These are phyloP conservation scores for Oxyscelio sp. DNA, from an alignment of 2,888 invertebrate genomes.

Conservation along the genomic window DNA sequence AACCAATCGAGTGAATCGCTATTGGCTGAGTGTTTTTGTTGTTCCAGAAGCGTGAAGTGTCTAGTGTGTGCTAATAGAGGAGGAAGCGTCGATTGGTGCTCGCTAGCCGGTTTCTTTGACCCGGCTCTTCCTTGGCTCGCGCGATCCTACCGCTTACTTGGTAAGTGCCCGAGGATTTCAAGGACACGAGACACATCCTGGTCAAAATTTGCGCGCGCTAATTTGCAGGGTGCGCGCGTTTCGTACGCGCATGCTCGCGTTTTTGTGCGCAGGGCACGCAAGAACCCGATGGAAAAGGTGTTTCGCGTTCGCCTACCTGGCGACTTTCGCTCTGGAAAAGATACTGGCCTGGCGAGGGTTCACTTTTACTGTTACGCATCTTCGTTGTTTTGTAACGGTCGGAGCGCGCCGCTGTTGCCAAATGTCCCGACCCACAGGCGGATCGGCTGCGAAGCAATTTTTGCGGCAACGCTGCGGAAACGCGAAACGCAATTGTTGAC, in stretches of 20 bases:
- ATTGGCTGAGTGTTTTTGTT: slow-evolving; percentile 46
- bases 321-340: neutral
- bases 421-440: slow-evolving; percentile 23
- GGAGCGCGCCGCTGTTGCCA: slow-evolving; percentile 39
- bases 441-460: slow-evolving; percentile 22
- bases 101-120: neutral
- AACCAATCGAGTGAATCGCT: neutral
- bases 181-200: neutral
- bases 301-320: slow-evolving; percentile 37
- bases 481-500: slow-evolving; percentile 17
- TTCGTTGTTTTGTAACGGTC: slow-evolving; percentile 46
- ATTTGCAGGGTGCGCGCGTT: slow-evolving; percentile 26
- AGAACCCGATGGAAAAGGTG: slow-evolving; percentile 46
- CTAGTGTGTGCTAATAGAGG: slow-evolving; percentile 21
- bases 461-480: slow-evolving; percentile 48
- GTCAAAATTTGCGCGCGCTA: slow-evolving; percentile 54
- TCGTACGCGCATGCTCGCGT: slow-evolving; percentile 43
- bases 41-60: slow-evolving; percentile 45
- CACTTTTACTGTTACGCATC: slow-evolving; percentile 50
- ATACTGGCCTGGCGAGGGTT: slow-evolving; percentile 13
- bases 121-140: slow-evolving; percentile 26
- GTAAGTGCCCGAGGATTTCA: slow-evolving; percentile 31
- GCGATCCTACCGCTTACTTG: slow-evolving; percentile 37
- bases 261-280: slow-evolving; percentile 45
- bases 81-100: slow-evolving; percentile 1